A percentile compares a stretch with the other conserved stretches of the same genome.
These are phyloP conservation scores for Ptiloglossa arizonensis DNA, from an alignment of 1,140 invertebrate species.

Conservation along the genomic window DNA sequence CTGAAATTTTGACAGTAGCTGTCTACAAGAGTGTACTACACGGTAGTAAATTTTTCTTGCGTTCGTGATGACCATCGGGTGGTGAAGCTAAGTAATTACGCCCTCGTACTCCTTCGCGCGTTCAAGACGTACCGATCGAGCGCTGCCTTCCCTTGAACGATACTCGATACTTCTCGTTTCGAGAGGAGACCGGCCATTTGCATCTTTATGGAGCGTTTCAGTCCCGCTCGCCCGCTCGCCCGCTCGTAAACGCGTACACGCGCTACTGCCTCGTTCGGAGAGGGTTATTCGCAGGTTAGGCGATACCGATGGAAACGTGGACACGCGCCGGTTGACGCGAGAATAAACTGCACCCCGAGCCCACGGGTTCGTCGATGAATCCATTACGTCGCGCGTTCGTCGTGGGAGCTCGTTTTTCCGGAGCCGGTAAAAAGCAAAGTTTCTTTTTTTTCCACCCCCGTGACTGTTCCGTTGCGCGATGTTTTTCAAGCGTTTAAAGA, in stretches of 20 bases:
- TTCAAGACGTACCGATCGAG: slow-evolving; percentile 31
- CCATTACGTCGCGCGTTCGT: slow-evolving; percentile 10
- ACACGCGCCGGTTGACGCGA: neutral
- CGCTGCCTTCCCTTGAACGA: slow-evolving; percentile 31
- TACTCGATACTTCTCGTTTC: slow-evolving; percentile 64
- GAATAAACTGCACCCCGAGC: neutral
- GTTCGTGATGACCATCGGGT: no score
- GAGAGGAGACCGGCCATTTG: slow-evolving; percentile 61
- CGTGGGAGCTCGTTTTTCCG: neutral
- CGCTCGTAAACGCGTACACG: slow-evolving; percentile 39
- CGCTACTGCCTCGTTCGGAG: slow-evolving; percentile 40
- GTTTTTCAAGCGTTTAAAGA: neutral
- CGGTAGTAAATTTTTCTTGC: no score
- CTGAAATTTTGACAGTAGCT: no score
- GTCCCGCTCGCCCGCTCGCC: slow-evolving; percentile 27
- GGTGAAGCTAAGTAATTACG: no score
- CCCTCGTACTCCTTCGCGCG: neutral
- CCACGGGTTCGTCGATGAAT: no score
- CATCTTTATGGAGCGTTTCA: slow-evolving; percentile 64
- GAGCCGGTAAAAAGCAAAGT: no score
- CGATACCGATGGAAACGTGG: slow-evolving; percentile 27
- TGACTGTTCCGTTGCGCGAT: no score
- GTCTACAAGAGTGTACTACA: no score
- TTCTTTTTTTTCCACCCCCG: no score
- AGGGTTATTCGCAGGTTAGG: slow-evolving; percentile 52